Base-by-base conservation (phyloP, 1,140 invertebrate species). In the Chironomus striatipennis region DNA sequence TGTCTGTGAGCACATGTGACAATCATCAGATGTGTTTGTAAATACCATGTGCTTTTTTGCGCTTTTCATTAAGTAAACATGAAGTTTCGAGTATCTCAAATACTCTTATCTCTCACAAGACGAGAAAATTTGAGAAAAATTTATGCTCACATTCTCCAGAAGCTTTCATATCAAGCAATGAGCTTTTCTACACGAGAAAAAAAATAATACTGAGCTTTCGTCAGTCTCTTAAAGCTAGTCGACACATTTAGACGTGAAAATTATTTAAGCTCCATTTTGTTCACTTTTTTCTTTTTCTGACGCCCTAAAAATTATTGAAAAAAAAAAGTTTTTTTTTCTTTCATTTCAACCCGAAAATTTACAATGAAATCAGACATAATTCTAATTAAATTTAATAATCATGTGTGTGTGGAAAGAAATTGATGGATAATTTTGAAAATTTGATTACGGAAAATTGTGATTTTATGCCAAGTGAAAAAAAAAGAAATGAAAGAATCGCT, bases 291-390 rank as follows among this genome's bases (percentile, higher is more conserved):
- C 20, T 18, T 70, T 70, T 70, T 21, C 65, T 20, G 65, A 70
- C 65, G 65, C 65, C 65, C 65, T 70, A 70, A 70, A 70, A 70
- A 17, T 70, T 70, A 21, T 70, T 70, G 65, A 21, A 70, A 70
- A 67, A 70, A 70, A 7, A 10, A 6, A 18, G 20, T 21, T 18
- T 8, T 12, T 57, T 70, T 70, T 70, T 15, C 20, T 6, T 20
- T 21, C 17, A 70, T 70, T 70, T 70, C 17, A 21, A 18, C 18
- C 65, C 4, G 20, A 70, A 5, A 21, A 20, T 20, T 7, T 70
- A 18, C 5, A 20, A 70, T 70, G 65, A 12, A 20, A 21, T 18
- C 18, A 21, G 8, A 21, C 17, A 21, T 9, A 70, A 20, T 6
- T 70, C 8, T 17, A 15, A 57, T 18, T 21, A 70, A 70, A 21